These are phyloP conservation scores for Litocranius walleri DNA, from an alignment of 2,113 vertebrate genomes.

Conservation along the genomic window DNA sequence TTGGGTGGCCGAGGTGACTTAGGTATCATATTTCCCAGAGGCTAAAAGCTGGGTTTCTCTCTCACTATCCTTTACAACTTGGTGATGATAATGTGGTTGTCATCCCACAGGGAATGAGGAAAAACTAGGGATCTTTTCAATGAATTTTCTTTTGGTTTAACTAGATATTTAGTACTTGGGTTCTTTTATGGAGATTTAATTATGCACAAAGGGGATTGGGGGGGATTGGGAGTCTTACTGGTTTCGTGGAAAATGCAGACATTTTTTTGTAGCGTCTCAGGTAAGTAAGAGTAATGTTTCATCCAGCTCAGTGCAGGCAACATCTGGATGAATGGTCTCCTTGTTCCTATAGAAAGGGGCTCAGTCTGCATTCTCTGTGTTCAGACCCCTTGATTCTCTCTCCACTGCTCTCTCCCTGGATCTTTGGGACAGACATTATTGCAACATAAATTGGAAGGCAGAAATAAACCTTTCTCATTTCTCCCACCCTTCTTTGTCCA, in stretches of 20 bases:
- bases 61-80: background rate
- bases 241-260: constrained; percentile 45
- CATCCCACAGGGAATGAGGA: background rate
- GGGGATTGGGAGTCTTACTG: constrained; percentile 33
- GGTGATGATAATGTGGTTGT: background rate
- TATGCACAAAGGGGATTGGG: constrained; percentile 31
- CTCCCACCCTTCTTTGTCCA: background rate
- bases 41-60: background rate
- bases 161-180: background rate
- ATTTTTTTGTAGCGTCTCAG: constrained; percentile 47
- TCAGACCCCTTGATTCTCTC: constrained; percentile 44
- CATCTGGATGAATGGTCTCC: constrained; percentile 62
- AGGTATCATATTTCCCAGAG: background rate
- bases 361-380: constrained; percentile 48
- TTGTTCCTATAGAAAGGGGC: constrained; percentile 61
- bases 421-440: constrained; percentile 19
- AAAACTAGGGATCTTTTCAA: background rate
- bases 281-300: constrained; percentile 65
- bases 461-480: background rate
- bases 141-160: constrained; percentile 43
- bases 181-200: constrained; percentile 47
- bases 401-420: background rate
- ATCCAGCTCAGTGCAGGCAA: constrained; percentile 19
- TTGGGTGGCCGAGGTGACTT: background rate
- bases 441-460: constrained; percentile 42